phyloP scores from a whole-genome alignment of 64 coral and sea anemone genomes.

The Pocillopora damicornis region DNA sequence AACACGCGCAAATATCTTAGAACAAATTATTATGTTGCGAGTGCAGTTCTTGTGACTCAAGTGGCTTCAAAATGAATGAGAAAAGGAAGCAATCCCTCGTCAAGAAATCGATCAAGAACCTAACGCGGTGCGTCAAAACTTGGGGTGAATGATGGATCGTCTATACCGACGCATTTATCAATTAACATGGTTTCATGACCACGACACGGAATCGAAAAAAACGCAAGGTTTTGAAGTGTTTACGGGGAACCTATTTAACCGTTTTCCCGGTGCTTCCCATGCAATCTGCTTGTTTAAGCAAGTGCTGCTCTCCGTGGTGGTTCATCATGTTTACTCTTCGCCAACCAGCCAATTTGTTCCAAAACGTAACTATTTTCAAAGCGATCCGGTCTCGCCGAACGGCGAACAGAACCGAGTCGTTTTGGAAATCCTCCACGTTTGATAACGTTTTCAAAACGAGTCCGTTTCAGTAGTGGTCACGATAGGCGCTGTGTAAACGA shows the following conservation, averaged over 20 bases:
- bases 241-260: slow-evolving; percentile 7
- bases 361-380: slow-evolving; percentile 44
- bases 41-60: not conserved
- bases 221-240: not conserved
- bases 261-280: not conserved
- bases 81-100: too few species aligned
- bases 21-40: too few species aligned
- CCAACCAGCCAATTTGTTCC: not conserved
- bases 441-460: not conserved
- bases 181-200: slow-evolving; percentile 12
- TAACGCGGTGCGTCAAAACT: not conserved
- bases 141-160: not conserved
- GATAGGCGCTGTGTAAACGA: slow-evolving; percentile 6
- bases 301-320: not conserved
- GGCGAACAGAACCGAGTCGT: slow-evolving; percentile 32
- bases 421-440: slow-evolving; percentile 7
- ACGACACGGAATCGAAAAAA: not conserved
- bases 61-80: too few species aligned
- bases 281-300: not conserved
- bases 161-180: not conserved
- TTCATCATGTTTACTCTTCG: not conserved
- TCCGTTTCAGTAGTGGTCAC: not conserved
- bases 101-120: not conserved
- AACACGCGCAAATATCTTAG: too few species aligned
- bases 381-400: not conserved